phyloP scores from a whole-genome alignment of 2,888 invertebrate genomes.

The Papilio gigon region DNA sequence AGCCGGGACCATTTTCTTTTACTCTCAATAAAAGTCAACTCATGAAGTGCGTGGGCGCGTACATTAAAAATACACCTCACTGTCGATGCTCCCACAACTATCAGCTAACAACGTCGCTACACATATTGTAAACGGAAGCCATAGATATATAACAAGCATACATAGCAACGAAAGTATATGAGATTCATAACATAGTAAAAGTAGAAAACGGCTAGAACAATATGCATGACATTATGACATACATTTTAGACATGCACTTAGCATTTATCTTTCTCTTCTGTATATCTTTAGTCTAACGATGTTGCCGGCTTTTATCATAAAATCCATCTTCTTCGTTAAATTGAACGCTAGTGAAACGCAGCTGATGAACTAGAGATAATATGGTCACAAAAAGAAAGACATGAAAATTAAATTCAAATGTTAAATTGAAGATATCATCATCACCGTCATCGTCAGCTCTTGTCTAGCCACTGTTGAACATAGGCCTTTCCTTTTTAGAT shows the following conservation, averaged over 20 bases:
- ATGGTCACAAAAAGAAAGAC: neutral
- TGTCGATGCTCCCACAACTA: conserved; percentile 25
- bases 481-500: too few species aligned
- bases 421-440: too few species aligned
- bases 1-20: neutral
- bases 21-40: conserved; percentile 17
- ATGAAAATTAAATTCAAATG: too few species aligned
- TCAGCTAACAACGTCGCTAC: conserved; percentile 33
- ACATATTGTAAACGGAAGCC: conserved; percentile 8
- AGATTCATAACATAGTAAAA: neutral
- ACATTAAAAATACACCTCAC: conserved; percentile 41
- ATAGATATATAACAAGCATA: neutral
- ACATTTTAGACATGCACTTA: neutral
- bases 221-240: neutral
- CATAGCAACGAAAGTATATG: too few species aligned
- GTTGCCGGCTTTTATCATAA: neutral
- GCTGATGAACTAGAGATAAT: neutral
- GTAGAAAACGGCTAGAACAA: too few species aligned
- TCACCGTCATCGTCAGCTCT: too few species aligned
- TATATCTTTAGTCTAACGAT: neutral
- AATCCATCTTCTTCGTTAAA: neutral
- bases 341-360: neutral
- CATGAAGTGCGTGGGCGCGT: conserved; percentile 34
- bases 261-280: conserved; percentile 5
- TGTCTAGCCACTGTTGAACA: too few species aligned